Percentiles rank a stretch among this genome's conserved stretches.
phyloP scores from a whole-genome alignment of 1,140 invertebrate species.

The Neuroterus valhalla region DNA sequence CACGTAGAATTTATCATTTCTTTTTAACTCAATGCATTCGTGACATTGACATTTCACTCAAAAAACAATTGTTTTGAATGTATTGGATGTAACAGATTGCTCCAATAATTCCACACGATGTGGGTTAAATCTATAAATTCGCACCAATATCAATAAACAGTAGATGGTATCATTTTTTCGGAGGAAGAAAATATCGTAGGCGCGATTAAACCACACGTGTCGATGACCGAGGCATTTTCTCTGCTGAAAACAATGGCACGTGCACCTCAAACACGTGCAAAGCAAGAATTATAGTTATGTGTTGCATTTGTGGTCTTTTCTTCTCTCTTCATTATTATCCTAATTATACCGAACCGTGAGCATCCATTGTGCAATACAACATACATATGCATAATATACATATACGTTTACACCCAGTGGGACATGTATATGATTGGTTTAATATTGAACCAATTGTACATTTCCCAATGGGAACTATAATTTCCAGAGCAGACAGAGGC shows the following conservation, averaged over 20 bases:
- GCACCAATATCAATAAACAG: not conserved
- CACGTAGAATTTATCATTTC: too few relatives aligned
- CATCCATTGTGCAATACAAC: constrained; percentile 27
- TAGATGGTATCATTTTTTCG: constrained; percentile 7
- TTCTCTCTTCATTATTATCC: constrained; percentile 20
- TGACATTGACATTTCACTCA: too few relatives aligned
- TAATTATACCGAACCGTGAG: constrained; percentile 23
- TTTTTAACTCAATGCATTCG: too few relatives aligned
- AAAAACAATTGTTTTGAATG: too few relatives aligned
- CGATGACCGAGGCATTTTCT: constrained; percentile 22
- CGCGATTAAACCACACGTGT: constrained; percentile 24
- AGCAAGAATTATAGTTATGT: constrained; percentile 1
- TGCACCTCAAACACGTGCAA: constrained; percentile 21
- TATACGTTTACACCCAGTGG: too few relatives aligned
- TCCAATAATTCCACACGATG: too few relatives aligned
- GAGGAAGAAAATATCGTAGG: not conserved
- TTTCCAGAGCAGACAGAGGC: not conserved
- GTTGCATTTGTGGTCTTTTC: not conserved
- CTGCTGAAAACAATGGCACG: constrained; percentile 19
- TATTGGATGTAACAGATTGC: too few relatives aligned
- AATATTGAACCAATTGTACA: too few relatives aligned
- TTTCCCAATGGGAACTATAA: not conserved
- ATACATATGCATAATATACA: too few relatives aligned
- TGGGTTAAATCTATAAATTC: not conserved
- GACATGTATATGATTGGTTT: too few relatives aligned